phyloP scores from a whole-genome alignment of 2,888 invertebrate species.

The Diplazon laetatorius region DNA sequence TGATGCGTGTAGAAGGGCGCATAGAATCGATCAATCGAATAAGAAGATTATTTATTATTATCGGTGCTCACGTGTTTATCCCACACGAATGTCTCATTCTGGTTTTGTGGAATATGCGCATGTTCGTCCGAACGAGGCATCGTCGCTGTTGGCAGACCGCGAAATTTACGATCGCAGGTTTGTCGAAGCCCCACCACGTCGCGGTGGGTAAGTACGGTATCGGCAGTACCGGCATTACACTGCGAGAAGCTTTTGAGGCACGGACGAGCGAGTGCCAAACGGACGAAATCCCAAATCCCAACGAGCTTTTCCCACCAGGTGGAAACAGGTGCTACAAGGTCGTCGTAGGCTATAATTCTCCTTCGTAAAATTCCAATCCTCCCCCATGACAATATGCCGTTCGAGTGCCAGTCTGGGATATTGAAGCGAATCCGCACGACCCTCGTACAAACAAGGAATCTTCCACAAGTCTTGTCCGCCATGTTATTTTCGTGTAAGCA shows the following conservation, averaged over 20 bases:
- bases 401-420: slow-evolving; percentile 5
- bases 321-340: slow-evolving; percentile 48
- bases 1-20: slow-evolving; percentile 5
- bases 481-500: background rate
- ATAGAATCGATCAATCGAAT: slow-evolving; percentile 48
- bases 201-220: background rate
- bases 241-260: background rate
- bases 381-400: slow-evolving; percentile 39
- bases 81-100: background rate
- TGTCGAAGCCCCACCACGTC: slow-evolving; percentile 31
- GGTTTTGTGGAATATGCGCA: slow-evolving; percentile 1
- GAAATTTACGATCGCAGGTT: slow-evolving; percentile 54
- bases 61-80: slow-evolving; percentile 26
- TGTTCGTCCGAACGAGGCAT: slow-evolving; percentile 21
- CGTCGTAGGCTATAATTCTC: slow-evolving; percentile 49
- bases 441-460: background rate
- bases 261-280: background rate
- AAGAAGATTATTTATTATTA: slow-evolving; percentile 54
- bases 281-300: background rate
- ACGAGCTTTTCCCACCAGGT: slow-evolving; percentile 44
- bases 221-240: background rate
- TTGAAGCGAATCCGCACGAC: slow-evolving; percentile 22
- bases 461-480: background rate
- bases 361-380: slow-evolving; percentile 47
- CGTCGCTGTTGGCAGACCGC: slow-evolving; percentile 41